Evolutionary conservation across 2,888 invertebrate species (phyloP).

Genomic region (Drosophila meridiana): DNA sequence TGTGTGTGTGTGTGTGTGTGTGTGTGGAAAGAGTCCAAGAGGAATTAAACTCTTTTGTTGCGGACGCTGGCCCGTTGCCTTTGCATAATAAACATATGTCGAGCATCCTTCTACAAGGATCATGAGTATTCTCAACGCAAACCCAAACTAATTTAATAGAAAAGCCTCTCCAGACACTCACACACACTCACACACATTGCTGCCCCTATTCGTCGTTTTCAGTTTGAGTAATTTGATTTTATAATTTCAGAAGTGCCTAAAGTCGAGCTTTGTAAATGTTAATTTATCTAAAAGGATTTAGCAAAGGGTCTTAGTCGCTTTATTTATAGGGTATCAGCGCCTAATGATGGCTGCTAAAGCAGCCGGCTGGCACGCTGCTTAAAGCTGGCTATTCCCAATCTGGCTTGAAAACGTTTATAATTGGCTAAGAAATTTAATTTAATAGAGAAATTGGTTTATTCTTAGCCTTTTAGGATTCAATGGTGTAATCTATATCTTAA

Average conservation of each 20-base stretch:
- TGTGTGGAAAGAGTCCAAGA: not conserved
- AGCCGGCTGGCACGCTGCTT: not conserved
- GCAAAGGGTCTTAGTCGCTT: not conserved
- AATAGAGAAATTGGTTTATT: not conserved
- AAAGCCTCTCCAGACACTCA: constrained; percentile 8
- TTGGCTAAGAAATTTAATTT: not conserved
- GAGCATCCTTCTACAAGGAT: constrained; percentile 33
- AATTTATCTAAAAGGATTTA: constrained; percentile 51
- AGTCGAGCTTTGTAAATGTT: constrained; percentile 28
- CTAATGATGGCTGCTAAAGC: not conserved
- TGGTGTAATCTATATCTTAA: no score
- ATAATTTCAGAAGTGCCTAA: constrained; percentile 18
- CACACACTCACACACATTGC: not conserved
- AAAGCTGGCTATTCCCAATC: not conserved
- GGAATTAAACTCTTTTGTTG: constrained; percentile 52
- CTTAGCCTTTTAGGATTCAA: not conserved
- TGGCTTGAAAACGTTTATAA: not conserved
- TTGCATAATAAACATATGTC: constrained; percentile 58
- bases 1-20: not conserved
- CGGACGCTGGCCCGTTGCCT: constrained; percentile 46
- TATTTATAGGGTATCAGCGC: not conserved
- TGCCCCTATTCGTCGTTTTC: not conserved
- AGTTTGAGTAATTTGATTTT: constrained; percentile 33
- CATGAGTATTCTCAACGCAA: constrained; percentile 31
- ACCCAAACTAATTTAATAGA: constrained; percentile 45